Percentiles rank a stretch among this genome's conserved stretches.
These are phyloP conservation scores for Holocentrus rufus DNA, from an alignment of 2,797 vertebrate species.

Conservation along the genomic window DNA sequence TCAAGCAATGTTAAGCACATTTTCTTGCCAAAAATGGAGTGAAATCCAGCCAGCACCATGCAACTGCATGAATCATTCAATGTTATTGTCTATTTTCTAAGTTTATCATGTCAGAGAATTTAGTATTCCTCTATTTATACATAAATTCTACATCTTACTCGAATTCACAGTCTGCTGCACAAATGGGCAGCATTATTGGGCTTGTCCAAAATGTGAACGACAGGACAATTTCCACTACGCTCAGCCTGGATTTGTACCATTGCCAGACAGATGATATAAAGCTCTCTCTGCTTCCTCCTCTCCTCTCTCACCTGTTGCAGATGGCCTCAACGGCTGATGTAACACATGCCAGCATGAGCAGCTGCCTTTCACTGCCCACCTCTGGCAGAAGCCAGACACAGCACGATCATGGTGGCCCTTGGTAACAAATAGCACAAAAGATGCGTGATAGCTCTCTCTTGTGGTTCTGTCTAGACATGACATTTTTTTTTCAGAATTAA, in stretches of 20 bases:
- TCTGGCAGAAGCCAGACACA: constrained; percentile 32
- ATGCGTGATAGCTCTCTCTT: constrained; percentile 33
- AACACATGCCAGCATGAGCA: not conserved
- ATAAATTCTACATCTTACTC: not conserved
- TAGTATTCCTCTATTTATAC: not conserved
- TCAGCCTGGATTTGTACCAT: constrained; percentile 1
- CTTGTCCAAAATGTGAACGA: not conserved
- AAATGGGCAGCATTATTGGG: constrained; percentile 3
- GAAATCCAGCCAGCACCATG: constrained; percentile 9
- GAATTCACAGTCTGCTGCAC: not conserved
- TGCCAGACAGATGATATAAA: not conserved
- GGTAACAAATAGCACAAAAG: not conserved
- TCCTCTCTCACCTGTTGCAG: constrained; percentile 47
- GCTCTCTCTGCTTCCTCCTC: constrained; percentile 6
- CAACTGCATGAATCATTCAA: not conserved
- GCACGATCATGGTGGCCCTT: not conserved
- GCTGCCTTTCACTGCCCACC: constrained; percentile 43
- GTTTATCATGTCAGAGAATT: constrained; percentile 4
- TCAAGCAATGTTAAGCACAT: not conserved
- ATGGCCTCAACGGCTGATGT: not conserved
- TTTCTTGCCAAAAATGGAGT: not conserved
- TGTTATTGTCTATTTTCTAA: not conserved
- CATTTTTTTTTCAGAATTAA: not conserved
- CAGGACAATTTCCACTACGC: constrained; percentile 20
- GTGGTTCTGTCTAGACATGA: constrained; percentile 19